Percentiles rank a stretch among this genome's conserved stretches.
Evolutionary conservation across 2,113 vertebrate genomes (phyloP).

Genomic region (Sander vitreus): DNA sequence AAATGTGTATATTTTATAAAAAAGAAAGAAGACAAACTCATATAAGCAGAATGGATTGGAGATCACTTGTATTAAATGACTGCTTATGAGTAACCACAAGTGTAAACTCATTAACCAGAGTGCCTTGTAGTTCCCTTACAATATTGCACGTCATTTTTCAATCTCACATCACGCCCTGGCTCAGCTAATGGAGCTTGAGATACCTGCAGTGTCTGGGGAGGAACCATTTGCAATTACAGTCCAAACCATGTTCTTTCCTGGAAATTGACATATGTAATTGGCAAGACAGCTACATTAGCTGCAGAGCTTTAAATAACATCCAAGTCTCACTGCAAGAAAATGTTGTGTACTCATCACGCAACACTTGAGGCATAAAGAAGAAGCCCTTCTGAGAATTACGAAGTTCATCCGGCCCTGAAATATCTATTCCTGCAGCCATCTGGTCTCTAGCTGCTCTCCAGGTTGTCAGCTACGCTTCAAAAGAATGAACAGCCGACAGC

Average conservation of each 20-base stretch:
- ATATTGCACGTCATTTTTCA: neutral
- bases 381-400: slow-evolving; percentile 9
- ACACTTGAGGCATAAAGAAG: slow-evolving; percentile 2
- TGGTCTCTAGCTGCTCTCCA: slow-evolving; percentile 21
- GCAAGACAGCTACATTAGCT: neutral
- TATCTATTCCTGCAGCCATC: slow-evolving; percentile 12
- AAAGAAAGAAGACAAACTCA: neutral
- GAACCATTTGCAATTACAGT: slow-evolving; percentile 28
- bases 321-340: neutral
- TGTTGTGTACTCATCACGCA: neutral
- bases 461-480: slow-evolving; percentile 26
- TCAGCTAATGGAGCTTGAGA: slow-evolving; percentile 28
- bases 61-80: neutral
- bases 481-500: slow-evolving; percentile 31
- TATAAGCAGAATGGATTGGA: neutral
- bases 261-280: slow-evolving; percentile 14
- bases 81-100: neutral
- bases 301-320: slow-evolving; percentile 20
- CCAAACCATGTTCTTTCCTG: neutral
- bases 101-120: neutral
- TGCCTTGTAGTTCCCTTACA: neutral
- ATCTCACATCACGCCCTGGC: neutral
- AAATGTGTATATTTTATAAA: neutral
- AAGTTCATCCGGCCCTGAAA: slow-evolving; percentile 11
- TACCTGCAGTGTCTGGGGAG: slow-evolving; percentile 10